Conservation (phyloP, 2,113 vertebrate species). For the Antigone vipio region DNA sequence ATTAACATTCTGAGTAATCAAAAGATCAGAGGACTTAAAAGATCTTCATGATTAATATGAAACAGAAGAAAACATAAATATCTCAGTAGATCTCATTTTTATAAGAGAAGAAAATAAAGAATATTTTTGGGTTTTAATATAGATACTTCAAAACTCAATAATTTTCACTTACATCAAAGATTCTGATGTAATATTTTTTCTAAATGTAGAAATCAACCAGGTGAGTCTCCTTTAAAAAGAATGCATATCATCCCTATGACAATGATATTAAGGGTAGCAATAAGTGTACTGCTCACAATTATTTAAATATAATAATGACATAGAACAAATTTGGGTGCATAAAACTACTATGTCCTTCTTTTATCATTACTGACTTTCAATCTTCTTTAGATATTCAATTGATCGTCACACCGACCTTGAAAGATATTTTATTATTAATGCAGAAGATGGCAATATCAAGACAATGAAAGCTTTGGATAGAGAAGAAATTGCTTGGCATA, state of each 20-base stretch:
- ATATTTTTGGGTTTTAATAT: neutral
- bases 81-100: neutral
- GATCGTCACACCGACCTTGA: constrained; percentile 94
- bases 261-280: neutral
- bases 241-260: constrained; percentile 40
- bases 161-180: constrained; percentile 52
- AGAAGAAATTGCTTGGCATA: constrained; percentile 91
- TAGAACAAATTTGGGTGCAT: constrained; percentile 24
- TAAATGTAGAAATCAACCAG: neutral
- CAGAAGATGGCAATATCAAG: constrained; percentile 91
- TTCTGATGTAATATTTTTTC: constrained; percentile 12
- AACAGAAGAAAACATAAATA: neutral
- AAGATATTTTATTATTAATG: constrained; percentile 89
- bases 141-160: neutral
- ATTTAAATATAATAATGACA: constrained; percentile 1
- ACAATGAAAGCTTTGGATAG: constrained; percentile 90
- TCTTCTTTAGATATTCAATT: constrained; percentile 89
- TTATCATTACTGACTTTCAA: constrained; percentile 59
- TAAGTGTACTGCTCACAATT: neutral
- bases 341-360: constrained; percentile 8
- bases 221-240: constrained; percentile 21
- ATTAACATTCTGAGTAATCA: constrained; percentile 38
- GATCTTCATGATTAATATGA: constrained; percentile 5
- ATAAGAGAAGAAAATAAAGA: neutral
- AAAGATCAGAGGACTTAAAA: neutral